Percentiles rank a stretch among this genome's conserved stretches.
Conservation (phyloP, 1,140 invertebrate genomes). For the Agrilus planipennis region DNA sequence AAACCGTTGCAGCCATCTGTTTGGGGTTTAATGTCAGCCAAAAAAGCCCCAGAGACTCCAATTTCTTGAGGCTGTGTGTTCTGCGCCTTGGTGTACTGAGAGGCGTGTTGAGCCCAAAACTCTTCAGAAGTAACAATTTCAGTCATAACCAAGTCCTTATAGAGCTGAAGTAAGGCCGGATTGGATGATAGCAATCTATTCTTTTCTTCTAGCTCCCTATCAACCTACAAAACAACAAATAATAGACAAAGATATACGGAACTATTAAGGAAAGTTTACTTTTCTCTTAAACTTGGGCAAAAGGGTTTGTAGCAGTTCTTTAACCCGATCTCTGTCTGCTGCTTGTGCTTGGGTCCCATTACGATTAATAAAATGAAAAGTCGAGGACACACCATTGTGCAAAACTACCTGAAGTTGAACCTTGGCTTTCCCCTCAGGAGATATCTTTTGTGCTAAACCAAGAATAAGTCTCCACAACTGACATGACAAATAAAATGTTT, state of each 20-base stretch:
- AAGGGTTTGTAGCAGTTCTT: constrained; percentile 81
- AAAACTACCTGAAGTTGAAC: constrained; percentile 97
- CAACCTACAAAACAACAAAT: constrained; percentile 40
- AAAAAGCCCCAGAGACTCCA: constrained; percentile 74
- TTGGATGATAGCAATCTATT: constrained; percentile 72
- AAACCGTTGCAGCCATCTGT: constrained; percentile 95
- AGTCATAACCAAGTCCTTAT: constrained; percentile 88
- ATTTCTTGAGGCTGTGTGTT: constrained; percentile 66
- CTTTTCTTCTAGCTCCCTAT: constrained; percentile 87
- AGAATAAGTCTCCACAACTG: constrained; percentile 7
- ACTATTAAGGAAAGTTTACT: constrained; percentile 21
- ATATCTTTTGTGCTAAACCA: constrained; percentile 90
- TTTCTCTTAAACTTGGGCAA: constrained; percentile 92
- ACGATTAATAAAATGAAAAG: constrained; percentile 95
- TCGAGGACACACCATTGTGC: constrained; percentile 85
- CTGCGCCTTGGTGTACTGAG: constrained; percentile 61
- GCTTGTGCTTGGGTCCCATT: constrained; percentile 70
- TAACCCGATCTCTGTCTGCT: constrained; percentile 85
- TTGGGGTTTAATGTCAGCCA: constrained; percentile 92
- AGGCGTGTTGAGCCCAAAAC: constrained; percentile 86
- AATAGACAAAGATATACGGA: constrained; percentile 6
- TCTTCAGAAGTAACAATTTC: constrained; percentile 90
- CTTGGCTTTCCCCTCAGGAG: constrained; percentile 94
- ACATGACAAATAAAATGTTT: constrained; percentile 1
- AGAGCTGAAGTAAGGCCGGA: constrained; percentile 70